Evolutionary conservation across 64 coral and sea anemone genomes (phyloP).

Genomic region (Hydrozoanthus tunicans): DNA sequence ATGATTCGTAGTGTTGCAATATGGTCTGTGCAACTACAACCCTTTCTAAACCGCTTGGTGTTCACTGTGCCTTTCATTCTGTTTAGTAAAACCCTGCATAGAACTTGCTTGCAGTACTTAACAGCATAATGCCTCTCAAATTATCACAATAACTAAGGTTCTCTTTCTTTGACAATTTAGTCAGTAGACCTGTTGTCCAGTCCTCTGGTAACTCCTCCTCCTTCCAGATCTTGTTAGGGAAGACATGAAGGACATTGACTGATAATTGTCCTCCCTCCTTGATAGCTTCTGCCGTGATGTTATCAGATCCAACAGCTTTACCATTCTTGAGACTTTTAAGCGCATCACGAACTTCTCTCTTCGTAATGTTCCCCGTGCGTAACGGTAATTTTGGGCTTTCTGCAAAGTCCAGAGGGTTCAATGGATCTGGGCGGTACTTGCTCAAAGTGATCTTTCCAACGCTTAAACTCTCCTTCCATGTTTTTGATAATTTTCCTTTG

Average conservation of each 20-base stretch:
- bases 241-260: background rate
- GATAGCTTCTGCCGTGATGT: background rate
- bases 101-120: background rate
- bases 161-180: background rate
- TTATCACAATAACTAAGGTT: background rate
- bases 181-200: background rate
- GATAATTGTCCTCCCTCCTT: background rate
- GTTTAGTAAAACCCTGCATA: background rate
- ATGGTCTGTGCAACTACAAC: background rate
- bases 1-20: background rate
- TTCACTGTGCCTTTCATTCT: background rate
- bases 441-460: background rate
- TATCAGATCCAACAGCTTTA: conserved; percentile 13
- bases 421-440: background rate
- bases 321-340: conserved; percentile 24
- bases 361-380: background rate
- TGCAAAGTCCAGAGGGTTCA: background rate
- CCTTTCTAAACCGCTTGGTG: background rate
- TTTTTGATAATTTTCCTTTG: background rate
- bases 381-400: background rate
- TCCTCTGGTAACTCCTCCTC: background rate
- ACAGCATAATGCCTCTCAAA: background rate
- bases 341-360: conserved; percentile 12
- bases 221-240: background rate
- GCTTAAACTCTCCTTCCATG: background rate